Evolutionary conservation across 2,797 vertebrate genomes (phyloP).

Genomic region (Sphenopsis melanotis): DNA sequence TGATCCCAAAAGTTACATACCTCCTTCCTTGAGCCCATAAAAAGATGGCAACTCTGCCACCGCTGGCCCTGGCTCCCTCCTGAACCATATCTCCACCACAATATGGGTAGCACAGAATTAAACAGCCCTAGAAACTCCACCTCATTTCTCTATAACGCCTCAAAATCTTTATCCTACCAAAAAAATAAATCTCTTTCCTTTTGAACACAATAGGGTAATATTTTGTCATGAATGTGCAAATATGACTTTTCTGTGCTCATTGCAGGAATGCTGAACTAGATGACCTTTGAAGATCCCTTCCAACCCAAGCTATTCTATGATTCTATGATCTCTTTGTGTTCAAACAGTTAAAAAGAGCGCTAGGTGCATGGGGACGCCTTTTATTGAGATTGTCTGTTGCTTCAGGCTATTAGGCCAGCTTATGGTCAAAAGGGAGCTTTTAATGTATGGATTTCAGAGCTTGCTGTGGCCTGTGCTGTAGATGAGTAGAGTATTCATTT

Average conservation of each 20-base stretch:
- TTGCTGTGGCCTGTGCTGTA: background rate
- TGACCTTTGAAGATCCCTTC: background rate
- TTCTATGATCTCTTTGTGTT: background rate
- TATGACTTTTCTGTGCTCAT: background rate
- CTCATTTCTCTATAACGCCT: background rate
- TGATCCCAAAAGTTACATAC: background rate
- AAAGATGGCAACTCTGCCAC: rapidly evolving
- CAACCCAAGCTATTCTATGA: background rate
- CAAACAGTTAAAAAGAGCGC: background rate
- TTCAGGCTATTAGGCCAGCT: background rate
- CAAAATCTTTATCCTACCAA: background rate
- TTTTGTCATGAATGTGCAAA: background rate
- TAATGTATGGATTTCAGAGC: background rate
- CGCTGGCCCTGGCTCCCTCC: background rate
- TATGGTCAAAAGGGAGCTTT: background rate
- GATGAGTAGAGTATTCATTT: background rate
- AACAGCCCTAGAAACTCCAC: background rate
- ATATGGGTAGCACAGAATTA: background rate
- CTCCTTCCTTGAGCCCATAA: background rate
- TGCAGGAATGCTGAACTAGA: background rate
- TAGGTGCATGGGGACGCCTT: background rate
- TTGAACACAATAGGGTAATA: background rate
- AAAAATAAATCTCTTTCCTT: background rate
- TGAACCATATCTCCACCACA: background rate
- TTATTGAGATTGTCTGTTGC: background rate